These are phyloP conservation scores for Nephrocerus scutellatus DNA, from an alignment of 2,888 invertebrate genomes.

Conservation along the genomic window DNA sequence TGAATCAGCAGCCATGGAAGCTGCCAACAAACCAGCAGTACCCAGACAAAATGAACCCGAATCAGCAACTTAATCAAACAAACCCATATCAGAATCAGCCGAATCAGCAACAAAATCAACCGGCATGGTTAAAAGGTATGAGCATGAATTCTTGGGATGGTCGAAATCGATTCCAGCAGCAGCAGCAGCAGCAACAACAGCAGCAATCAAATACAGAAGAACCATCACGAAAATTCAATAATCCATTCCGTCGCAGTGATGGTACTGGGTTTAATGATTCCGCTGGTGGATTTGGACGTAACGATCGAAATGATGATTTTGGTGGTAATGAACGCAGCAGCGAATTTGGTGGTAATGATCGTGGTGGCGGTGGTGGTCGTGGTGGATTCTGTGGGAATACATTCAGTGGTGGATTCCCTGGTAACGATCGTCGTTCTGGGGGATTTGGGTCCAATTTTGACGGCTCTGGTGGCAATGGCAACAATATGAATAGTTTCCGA, in stretches of 20 bases:
- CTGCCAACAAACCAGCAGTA: neutral
- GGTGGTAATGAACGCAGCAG: constrained; percentile 6
- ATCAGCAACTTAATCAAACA: neutral
- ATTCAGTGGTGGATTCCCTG: constrained; percentile 2
- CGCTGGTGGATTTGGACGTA: constrained; percentile 5
- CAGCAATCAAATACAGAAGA: constrained; percentile 1
- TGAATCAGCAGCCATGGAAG: constrained; percentile 1
- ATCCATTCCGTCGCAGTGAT: neutral
- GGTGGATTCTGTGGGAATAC: constrained; percentile 10
- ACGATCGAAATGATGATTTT: constrained; percentile 6
- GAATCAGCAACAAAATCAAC: constrained; percentile 14
- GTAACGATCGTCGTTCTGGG: constrained; percentile 16
- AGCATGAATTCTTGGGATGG: constrained; percentile 9
- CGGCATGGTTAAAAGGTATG: constrained; percentile 1
- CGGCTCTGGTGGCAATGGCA: constrained; percentile 19
- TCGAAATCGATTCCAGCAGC: neutral
- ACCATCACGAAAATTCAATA: neutral
- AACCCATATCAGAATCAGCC: neutral
- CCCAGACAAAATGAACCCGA: neutral
- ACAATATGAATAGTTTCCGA: neutral
- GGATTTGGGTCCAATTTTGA: constrained; percentile 19
- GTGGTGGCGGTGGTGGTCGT: neutral
- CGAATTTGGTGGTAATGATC: constrained; percentile 2
- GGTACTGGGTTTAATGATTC: too few relatives aligned
- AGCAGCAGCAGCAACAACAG: constrained; percentile 17